These are phyloP conservation scores for Carollia perspicillata DNA, from an alignment of 2,113 vertebrate genomes.

Conservation along the genomic window DNA sequence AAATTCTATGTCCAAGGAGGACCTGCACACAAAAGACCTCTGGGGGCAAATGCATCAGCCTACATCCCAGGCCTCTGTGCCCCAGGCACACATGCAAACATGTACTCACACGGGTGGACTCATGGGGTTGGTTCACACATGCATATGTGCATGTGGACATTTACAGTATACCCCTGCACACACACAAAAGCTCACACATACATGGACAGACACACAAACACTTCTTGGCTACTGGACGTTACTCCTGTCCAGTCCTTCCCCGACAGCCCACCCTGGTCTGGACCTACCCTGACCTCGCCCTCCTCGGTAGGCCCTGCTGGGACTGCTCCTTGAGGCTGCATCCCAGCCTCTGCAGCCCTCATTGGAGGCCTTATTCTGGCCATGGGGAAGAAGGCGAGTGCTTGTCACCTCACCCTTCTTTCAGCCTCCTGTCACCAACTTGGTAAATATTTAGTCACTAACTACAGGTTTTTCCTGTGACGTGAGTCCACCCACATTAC, in stretches of 20 bases:
- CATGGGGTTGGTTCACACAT: not conserved
- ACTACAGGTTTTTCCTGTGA: not conserved
- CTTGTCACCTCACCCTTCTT: not conserved
- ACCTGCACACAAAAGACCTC: no score
- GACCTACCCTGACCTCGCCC: accelerated
- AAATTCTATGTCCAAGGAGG: not conserved
- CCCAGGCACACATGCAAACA: not conserved
- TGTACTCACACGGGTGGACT: not conserved
- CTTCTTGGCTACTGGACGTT: not conserved
- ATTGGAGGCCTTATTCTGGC: not conserved
- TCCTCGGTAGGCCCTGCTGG: not conserved
- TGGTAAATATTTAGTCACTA: not conserved
- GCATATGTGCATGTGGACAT: not conserved
- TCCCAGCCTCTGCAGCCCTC: not conserved
- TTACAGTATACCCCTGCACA: not conserved
- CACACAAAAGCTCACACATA: no score
- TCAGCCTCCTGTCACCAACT: not conserved
- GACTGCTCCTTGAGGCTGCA: no score
- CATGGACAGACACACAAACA: not conserved
- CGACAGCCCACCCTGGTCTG: not conserved
- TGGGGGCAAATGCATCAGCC: not conserved
- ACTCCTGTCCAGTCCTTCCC: no score
- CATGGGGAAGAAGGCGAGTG: not conserved
- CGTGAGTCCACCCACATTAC: not conserved
- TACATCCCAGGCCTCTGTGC: not conserved